Percentiles rank a stretch among this genome's conserved stretches.
Conservation (phyloP, 2,888 invertebrate species). For the Nemotelus nigrinus region DNA sequence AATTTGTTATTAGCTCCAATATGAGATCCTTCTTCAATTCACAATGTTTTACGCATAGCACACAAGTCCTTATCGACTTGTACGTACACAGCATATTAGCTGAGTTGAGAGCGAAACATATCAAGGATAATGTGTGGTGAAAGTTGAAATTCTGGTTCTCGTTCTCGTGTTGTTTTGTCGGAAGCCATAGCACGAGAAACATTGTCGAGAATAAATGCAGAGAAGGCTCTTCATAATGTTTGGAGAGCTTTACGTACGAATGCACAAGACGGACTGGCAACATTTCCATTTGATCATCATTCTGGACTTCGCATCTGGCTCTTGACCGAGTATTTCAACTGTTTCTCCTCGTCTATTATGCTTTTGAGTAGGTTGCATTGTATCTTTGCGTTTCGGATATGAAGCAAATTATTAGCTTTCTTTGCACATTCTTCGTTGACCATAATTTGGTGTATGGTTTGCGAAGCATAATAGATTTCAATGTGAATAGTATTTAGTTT, state of each 20-base stretch:
- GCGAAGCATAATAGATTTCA: slow-evolving; percentile 29
- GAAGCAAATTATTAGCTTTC: slow-evolving; percentile 33
- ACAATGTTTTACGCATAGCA: neutral
- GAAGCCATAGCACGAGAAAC: neutral
- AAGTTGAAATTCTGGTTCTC: neutral
- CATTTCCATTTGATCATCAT: too few species aligned
- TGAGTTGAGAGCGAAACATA: neutral
- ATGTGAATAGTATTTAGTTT: slow-evolving; percentile 38
- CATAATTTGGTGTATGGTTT: slow-evolving; percentile 18
- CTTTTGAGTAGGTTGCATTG: slow-evolving; percentile 4
- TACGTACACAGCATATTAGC: neutral
- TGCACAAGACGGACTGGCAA: too few species aligned
- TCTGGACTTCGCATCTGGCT: too few species aligned
- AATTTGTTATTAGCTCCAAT: slow-evolving; percentile 27
- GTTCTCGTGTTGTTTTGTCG: neutral
- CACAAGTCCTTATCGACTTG: neutral
- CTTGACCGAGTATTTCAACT: neutral
- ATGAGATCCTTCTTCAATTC: slow-evolving; percentile 1
- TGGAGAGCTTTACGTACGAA: neutral
- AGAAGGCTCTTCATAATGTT: neutral
- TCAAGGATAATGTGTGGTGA: neutral
- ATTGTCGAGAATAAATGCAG: neutral
- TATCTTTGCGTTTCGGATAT: slow-evolving; percentile 30
- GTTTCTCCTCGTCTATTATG: neutral
- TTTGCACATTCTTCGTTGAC: neutral